These are phyloP conservation scores for Panthera uncia DNA, from an alignment of 2,113 vertebrate species.

Conservation along the genomic window DNA sequence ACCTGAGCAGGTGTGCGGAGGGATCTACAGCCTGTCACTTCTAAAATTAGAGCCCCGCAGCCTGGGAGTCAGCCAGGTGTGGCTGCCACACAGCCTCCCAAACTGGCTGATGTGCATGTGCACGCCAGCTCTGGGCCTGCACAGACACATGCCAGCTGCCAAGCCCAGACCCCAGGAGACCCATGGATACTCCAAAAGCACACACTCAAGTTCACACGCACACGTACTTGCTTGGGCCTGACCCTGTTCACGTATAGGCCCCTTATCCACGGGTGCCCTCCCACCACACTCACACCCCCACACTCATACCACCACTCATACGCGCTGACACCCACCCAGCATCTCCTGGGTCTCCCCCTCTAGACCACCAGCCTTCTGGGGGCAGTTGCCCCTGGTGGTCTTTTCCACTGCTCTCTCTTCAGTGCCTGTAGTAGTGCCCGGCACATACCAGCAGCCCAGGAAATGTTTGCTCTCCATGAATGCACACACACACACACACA, in stretches of 20 bases:
- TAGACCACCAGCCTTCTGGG: background rate
- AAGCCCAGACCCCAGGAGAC: background rate
- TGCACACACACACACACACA: accelerated
- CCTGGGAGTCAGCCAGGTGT: slow-evolving; percentile 45
- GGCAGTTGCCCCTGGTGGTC: too few species aligned
- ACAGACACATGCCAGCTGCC: background rate
- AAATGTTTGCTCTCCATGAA: background rate
- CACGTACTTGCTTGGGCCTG: background rate
- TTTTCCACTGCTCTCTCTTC: background rate
- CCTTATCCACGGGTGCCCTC: background rate
- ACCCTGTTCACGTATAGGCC: background rate
- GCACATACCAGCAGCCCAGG: background rate
- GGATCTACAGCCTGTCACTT: background rate
- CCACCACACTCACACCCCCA: background rate
- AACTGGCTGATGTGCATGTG: background rate
- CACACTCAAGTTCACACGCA: background rate
- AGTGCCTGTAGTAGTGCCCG: accelerated
- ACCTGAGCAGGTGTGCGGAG: slow-evolving; percentile 26
- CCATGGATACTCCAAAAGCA: background rate
- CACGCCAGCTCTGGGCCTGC: background rate
- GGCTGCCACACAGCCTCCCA: background rate
- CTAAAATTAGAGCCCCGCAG: slow-evolving; percentile 31
- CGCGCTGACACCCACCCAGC: too few species aligned
- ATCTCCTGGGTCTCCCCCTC: background rate
- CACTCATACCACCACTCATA: too few species aligned